These are phyloP conservation scores for Eupithecia pulchellata DNA, from an alignment of 2,888 invertebrate genomes.

Conservation along the genomic window DNA sequence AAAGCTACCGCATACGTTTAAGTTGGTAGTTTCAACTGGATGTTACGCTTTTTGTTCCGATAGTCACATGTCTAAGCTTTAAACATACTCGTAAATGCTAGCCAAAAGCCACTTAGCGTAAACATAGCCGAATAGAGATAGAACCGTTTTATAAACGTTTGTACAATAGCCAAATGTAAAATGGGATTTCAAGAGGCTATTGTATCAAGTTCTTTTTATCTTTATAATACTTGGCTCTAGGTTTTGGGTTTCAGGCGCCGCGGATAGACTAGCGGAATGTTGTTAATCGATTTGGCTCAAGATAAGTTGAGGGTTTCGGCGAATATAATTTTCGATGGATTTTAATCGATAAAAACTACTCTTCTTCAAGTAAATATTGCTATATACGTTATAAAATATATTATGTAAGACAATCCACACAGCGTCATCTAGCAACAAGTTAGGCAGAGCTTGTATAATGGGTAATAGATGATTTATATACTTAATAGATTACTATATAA, in stretches of 20 bases:
- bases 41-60: background rate
- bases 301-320: background rate
- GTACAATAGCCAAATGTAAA: slow-evolving; percentile 43
- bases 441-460: no score
- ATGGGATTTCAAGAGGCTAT: slow-evolving; percentile 38
- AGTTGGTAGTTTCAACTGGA: background rate
- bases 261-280: background rate
- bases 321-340: background rate
- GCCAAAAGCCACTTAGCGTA: slow-evolving; percentile 54
- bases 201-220: slow-evolving; percentile 21
- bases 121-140: slow-evolving; percentile 51
- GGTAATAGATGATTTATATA: no score
- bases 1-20: no score
- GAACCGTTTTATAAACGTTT: slow-evolving; percentile 44
- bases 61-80: slow-evolving; percentile 25
- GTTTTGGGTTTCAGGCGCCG: slow-evolving; percentile 5
- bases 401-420: no score
- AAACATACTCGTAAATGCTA: slow-evolving; percentile 55
- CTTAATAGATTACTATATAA: no score
- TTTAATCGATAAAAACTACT: background rate
- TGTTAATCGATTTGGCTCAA: slow-evolving; percentile 8
- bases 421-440: no score
- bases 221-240: slow-evolving; percentile 23
- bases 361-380: background rate
- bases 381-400: background rate